Evolutionary conservation across 2,113 vertebrate species (phyloP).

Genomic region (Pygoscelis adeliae): DNA sequence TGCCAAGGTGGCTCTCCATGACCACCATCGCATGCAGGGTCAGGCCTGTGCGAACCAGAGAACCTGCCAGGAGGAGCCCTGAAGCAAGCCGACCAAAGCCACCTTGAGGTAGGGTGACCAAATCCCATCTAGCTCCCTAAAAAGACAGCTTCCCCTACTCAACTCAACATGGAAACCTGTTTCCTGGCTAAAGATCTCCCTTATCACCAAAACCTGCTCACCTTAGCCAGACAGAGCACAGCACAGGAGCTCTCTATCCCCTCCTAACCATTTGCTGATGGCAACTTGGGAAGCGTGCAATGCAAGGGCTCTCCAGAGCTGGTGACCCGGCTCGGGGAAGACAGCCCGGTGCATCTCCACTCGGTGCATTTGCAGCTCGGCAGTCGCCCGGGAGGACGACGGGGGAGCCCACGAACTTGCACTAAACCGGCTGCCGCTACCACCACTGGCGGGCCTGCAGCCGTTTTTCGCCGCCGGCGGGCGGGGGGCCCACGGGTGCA

Average conservation of each 20-base stretch:
- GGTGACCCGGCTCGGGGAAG: neutral
- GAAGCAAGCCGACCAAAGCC: neutral
- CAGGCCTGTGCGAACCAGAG: neutral
- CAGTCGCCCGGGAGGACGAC: rapidly evolving
- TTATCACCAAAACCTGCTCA: neutral
- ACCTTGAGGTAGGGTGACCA: neutral
- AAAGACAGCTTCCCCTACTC: neutral
- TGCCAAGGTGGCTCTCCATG: neutral
- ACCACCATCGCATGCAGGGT: rapidly evolving
- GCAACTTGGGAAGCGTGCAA: neutral
- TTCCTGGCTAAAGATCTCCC: neutral
- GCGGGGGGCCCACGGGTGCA: no score
- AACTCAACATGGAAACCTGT: rapidly evolving
- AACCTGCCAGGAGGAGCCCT: neutral
- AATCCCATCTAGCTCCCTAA: neutral
- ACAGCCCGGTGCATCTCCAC: rapidly evolving
- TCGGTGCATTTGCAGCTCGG: neutral
- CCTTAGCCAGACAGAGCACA: neutral
- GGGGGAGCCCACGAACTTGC: neutral
- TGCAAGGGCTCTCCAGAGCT: neutral
- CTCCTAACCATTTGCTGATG: neutral
- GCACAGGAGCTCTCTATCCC: neutral
- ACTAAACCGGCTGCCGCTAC: neutral
- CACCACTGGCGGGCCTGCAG: neutral
- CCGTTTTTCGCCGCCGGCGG: no score